Conservation (phyloP, 2,797 vertebrate species). For the Dipus sagitta region DNA sequence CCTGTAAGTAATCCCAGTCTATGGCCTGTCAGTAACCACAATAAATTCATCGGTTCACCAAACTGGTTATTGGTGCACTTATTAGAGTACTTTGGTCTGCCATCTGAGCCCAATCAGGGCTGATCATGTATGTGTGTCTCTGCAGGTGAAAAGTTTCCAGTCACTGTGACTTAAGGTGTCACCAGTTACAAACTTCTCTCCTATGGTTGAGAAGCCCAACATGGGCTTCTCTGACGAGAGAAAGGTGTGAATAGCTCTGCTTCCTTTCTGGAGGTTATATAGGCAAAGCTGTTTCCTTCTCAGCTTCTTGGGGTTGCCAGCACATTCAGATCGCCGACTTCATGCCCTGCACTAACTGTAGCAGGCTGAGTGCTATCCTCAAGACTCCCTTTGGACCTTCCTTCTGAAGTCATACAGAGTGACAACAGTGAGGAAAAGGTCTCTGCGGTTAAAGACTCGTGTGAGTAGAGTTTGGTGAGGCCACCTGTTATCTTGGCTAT, state of each 20-base stretch:
- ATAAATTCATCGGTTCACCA: too few species aligned
- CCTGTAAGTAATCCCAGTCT: too few species aligned
- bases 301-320: not conserved
- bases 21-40: too few species aligned
- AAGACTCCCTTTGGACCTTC: not conserved
- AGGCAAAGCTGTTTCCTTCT: not conserved
- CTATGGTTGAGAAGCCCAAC: not conserved
- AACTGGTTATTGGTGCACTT: too few species aligned
- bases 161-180: not conserved
- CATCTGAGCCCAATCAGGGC: too few species aligned
- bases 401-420: not conserved
- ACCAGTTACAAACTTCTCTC: not conserved
- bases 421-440: not conserved
- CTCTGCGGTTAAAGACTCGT: not conserved
- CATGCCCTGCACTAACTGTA: not conserved
- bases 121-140: too few species aligned
- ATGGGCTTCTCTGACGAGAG: not conserved
- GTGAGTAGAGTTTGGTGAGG: not conserved
- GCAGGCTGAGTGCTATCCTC: not conserved
- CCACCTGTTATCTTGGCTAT: not conserved
- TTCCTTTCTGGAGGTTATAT: not conserved
- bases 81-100: too few species aligned
- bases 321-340: not conserved
- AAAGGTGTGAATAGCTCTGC: not conserved
- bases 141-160: too few species aligned